Conservation (phyloP, 2,888 invertebrate genomes). For the Eledona agricola region DNA sequence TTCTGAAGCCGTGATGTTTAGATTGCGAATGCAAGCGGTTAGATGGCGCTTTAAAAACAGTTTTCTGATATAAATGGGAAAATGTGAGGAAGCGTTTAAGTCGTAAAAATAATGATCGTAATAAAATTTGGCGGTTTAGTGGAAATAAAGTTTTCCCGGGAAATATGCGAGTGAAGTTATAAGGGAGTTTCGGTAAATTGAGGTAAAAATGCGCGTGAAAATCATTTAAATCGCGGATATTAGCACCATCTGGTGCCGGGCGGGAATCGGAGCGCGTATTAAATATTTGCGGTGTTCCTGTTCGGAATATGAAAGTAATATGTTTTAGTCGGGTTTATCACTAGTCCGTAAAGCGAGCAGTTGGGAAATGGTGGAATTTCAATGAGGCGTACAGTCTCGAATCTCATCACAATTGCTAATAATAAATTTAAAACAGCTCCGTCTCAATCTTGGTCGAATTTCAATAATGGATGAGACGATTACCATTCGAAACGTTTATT, state of each 20-base stretch:
- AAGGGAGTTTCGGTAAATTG: constrained; percentile 26
- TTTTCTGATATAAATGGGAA: too few relatives aligned
- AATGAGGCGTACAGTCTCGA: constrained; percentile 22
- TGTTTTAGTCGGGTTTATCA: constrained; percentile 28
- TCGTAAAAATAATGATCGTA: constrained; percentile 27
- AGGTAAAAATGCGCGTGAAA: constrained; percentile 22
- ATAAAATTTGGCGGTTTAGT: constrained; percentile 25
- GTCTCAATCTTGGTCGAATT: constrained; percentile 19
- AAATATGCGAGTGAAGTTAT: constrained; percentile 26
- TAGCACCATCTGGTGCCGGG: constrained; percentile 29
- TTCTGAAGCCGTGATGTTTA: too few relatives aligned
- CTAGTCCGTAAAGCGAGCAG: constrained; percentile 30
- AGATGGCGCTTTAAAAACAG: too few relatives aligned
- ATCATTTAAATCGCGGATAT: constrained; percentile 28
- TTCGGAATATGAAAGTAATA: constrained; percentile 22
- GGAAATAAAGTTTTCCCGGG: constrained; percentile 29
- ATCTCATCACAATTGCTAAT: constrained; percentile 34
- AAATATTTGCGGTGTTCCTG: constrained; percentile 27
- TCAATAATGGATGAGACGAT: constrained; percentile 34
- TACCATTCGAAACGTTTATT: constrained; percentile 29
- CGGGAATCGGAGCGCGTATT: constrained; percentile 19
- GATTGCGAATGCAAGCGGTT: too few relatives aligned
- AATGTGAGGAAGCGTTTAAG: too few relatives aligned
- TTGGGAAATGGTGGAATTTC: constrained; percentile 27
- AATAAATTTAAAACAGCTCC: constrained; percentile 35